These are phyloP conservation scores for Zaprionus africanus DNA, from an alignment of 1,140 invertebrate genomes.

Conservation along the genomic window DNA sequence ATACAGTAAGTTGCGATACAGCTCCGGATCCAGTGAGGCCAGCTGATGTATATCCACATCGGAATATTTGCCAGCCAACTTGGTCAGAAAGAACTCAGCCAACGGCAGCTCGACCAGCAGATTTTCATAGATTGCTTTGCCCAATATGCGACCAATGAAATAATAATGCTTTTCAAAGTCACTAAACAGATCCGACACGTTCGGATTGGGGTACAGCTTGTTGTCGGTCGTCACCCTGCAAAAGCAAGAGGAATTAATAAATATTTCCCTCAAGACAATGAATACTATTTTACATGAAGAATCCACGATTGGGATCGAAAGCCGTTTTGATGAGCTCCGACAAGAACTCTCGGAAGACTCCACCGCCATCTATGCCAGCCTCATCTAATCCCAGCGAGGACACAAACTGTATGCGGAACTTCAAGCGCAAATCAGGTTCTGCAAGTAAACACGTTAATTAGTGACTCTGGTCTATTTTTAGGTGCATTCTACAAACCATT, in stretches of 20 bases:
- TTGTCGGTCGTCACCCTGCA: conserved; percentile 93
- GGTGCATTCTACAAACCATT: conserved; percentile 88
- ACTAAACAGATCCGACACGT: conserved; percentile 92
- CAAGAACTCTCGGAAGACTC: conserved; percentile 96
- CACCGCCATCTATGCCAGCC: conserved; percentile 97
- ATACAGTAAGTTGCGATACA: conserved; percentile 96
- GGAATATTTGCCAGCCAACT: conserved; percentile 91
- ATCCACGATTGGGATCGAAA: conserved; percentile 98
- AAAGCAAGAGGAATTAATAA: not conserved
- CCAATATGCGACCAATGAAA: conserved; percentile 97
- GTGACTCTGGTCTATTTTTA: not conserved
- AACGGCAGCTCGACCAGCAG: conserved; percentile 96
- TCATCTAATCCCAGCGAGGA: conserved; percentile 96
- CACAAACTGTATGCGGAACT: conserved; percentile 94
- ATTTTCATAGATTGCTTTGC: conserved; percentile 98
- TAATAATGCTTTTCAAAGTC: conserved; percentile 96
- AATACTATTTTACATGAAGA: conserved; percentile 87
- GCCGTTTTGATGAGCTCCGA: conserved; percentile 96
- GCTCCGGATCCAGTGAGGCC: conserved; percentile 95
- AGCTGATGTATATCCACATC: conserved; percentile 97
- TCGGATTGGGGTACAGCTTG: conserved; percentile 97
- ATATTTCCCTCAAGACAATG: not conserved
- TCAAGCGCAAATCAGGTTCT: conserved; percentile 94
- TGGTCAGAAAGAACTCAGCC: conserved; percentile 96
- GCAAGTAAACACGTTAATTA: conserved; percentile 38